Percentiles rank a stretch among this genome's conserved stretches.
These are phyloP conservation scores for Callitettix versicolor DNA, from an alignment of 1,140 invertebrate genomes.

Conservation along the genomic window DNA sequence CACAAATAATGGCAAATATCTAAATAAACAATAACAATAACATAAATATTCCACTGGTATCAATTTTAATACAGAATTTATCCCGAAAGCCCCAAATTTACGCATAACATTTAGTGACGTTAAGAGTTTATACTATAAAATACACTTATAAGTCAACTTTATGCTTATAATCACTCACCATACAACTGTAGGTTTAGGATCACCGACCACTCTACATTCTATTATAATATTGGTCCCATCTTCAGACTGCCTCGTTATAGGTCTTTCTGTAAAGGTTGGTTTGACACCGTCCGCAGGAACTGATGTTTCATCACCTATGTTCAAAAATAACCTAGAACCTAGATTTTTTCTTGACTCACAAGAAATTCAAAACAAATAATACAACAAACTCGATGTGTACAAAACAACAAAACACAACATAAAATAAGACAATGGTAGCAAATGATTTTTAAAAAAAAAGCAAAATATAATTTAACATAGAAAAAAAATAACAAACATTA, in stretches of 20 bases:
- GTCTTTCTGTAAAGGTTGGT: conserved; percentile 92
- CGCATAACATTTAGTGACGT: no score
- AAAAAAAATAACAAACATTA: no score
- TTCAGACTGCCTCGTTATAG: conserved; percentile 87
- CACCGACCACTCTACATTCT: conserved; percentile 89
- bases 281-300: conserved; percentile 81
- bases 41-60: no score
- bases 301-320: conserved; percentile 77
- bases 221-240: conserved; percentile 87
- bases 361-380: not conserved
- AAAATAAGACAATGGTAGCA: not conserved
- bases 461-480: no score
- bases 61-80: no score
- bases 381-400: not conserved
- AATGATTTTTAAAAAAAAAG: no score
- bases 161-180: conserved; percentile 68
- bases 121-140: not conserved
- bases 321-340: conserved; percentile 22
- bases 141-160: not conserved
- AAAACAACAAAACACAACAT: not conserved
- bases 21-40: no score
- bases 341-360: not conserved
- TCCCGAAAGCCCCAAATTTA: no score
- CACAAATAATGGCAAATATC: no score
- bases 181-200: conserved; percentile 80